A percentile compares a stretch with the other conserved stretches of the same genome.
Conservation (phyloP, 2,797 vertebrate species). For the Periophthalmus magnuspinnatus region DNA sequence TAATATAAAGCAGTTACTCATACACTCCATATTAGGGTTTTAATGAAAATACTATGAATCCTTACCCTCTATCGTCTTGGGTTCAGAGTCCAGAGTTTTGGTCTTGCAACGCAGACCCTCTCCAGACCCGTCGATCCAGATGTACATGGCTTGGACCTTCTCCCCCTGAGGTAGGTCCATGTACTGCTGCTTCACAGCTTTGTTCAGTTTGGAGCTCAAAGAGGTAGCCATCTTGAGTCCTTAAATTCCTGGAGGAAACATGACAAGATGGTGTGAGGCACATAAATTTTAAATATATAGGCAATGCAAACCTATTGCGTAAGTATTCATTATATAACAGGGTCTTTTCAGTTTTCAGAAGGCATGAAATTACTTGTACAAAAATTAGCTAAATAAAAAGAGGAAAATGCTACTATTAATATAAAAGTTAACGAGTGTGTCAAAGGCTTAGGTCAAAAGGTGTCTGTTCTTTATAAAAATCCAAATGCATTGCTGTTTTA, state of each 20-base stretch:
- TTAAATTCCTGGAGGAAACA: constrained; percentile 33
- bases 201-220: constrained; percentile 87
- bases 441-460: no score
- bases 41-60: background rate
- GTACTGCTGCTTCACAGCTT: constrained; percentile 90
- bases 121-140: constrained; percentile 94
- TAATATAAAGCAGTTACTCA: no score
- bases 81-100: constrained; percentile 87
- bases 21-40: background rate
- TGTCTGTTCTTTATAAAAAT: background rate
- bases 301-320: background rate
- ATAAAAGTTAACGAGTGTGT: no score
- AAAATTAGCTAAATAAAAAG: no score
- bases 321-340: background rate
- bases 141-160: constrained; percentile 91
- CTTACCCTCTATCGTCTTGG: constrained; percentile 88
- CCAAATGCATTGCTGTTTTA: no score
- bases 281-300: background rate
- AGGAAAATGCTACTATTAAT: no score
- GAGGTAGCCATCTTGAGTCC: constrained; percentile 85
- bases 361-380: background rate
- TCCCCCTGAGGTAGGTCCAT: constrained; percentile 90
- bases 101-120: constrained; percentile 94
- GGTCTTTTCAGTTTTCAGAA: background rate
- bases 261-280: background rate